phyloP scores from a whole-genome alignment of 1,140 invertebrate genomes.

The Euwallacea fornicatus region DNA sequence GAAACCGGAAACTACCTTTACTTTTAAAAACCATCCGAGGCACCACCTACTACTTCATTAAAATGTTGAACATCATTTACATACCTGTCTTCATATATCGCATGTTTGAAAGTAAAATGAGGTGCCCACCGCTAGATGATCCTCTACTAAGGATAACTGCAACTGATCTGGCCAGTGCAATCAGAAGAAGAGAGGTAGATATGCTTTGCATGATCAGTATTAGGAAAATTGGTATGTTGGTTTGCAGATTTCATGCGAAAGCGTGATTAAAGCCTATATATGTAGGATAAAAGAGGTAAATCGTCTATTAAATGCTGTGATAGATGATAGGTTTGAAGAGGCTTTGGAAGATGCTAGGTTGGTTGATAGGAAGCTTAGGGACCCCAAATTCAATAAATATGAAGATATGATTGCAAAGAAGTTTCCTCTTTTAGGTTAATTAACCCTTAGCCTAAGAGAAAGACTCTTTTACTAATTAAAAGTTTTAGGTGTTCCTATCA shows the following conservation, averaged over 20 bases:
- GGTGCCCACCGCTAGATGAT: slow-evolving; percentile 36
- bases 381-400: slow-evolving; percentile 48
- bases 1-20: neutral
- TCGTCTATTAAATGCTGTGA: slow-evolving; percentile 71
- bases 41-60: slow-evolving; percentile 13
- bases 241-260: slow-evolving; percentile 60
- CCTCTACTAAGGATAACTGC: slow-evolving; percentile 36
- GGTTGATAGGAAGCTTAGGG: slow-evolving; percentile 56
- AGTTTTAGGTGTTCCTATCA: slow-evolving; percentile 64
- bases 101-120: slow-evolving; percentile 31
- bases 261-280: slow-evolving; percentile 68
- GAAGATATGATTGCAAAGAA: slow-evolving; percentile 56
- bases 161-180: slow-evolving; percentile 40
- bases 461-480: neutral
- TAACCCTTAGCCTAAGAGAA: neutral
- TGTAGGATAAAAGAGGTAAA: slow-evolving; percentile 72
- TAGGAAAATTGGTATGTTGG: neutral
- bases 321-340: slow-evolving; percentile 70
- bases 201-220: neutral
- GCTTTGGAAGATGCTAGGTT: slow-evolving; percentile 68
- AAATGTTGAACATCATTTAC: slow-evolving; percentile 29
- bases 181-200: slow-evolving; percentile 42
- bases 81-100: slow-evolving; percentile 38
- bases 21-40: neutral
- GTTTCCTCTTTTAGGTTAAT: slow-evolving; percentile 66